A percentile compares a stretch with the other conserved stretches of the same genome.
Evolutionary conservation across 2,888 invertebrate species (phyloP).

Genomic region (Odontocerum albicorne): DNA sequence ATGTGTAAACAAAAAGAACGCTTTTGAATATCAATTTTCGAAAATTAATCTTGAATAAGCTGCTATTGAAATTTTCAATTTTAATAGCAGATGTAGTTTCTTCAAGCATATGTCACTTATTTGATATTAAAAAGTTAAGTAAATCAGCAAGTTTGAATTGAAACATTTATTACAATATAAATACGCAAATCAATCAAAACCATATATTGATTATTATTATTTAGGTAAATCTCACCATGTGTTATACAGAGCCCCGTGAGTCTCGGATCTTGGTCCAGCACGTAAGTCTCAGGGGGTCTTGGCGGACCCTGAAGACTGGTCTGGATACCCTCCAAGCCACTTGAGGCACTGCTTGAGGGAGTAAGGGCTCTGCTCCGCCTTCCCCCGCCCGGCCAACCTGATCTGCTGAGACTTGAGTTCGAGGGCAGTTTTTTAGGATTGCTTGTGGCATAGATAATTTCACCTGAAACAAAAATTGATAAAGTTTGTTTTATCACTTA

Average conservation of each 20-base stretch:
- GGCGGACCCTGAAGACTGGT: conserved; percentile 46
- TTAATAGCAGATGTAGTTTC: too few species aligned
- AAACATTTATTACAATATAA: conserved; percentile 1
- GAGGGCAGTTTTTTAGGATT: conserved; percentile 35
- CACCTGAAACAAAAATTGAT: conserved; percentile 45
- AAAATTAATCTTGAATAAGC: too few species aligned
- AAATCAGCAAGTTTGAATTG: conserved; percentile 2
- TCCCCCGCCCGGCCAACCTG: conserved; percentile 29
- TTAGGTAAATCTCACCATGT: conserved; percentile 44
- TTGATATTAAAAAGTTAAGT: too few species aligned
- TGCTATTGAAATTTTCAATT: too few species aligned
- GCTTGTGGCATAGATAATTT: conserved; percentile 50
- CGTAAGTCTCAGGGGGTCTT: conserved; percentile 51
- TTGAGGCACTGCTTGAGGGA: conserved; percentile 34
- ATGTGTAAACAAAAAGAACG: too few species aligned
- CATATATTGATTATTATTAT: conserved; percentile 1
- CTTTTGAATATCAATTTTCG: too few species aligned
- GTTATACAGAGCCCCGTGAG: conserved; percentile 48
- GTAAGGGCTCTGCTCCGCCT: conserved; percentile 33
- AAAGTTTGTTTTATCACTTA: too few species aligned
- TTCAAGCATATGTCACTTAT: too few species aligned
- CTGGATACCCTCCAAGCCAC: conserved; percentile 40
- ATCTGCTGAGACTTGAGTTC: conserved; percentile 32
- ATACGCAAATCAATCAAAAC: too few species aligned
- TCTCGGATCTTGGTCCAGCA: conserved; percentile 47